Evolutionary conservation across 2,888 invertebrate genomes (phyloP).

Genomic region (Eulithis testata): DNA sequence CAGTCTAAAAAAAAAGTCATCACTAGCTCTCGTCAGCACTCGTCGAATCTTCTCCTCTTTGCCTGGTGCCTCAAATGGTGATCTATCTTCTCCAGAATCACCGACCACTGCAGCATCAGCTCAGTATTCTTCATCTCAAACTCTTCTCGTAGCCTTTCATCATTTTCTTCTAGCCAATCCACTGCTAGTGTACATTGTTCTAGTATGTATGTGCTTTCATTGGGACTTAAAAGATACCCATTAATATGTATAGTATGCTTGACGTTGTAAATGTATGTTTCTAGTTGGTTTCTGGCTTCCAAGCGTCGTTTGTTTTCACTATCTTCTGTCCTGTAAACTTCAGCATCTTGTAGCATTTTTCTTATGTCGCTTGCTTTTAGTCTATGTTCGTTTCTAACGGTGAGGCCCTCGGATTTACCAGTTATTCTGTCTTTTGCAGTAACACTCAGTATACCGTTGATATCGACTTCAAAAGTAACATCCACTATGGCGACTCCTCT

Average conservation of each 20-base stretch:
- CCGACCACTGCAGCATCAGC: slow-evolving; percentile 59
- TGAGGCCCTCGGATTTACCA: slow-evolving; percentile 55
- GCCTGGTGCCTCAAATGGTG: slow-evolving; percentile 45
- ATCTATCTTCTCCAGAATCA: slow-evolving; percentile 54
- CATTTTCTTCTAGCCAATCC: slow-evolving; percentile 62
- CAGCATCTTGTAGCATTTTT: slow-evolving; percentile 64
- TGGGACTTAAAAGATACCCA: slow-evolving; percentile 27
- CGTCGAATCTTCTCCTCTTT: slow-evolving; percentile 56
- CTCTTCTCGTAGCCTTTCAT: slow-evolving; percentile 60
- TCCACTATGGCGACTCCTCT: slow-evolving; percentile 66
- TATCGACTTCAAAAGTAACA: slow-evolving; percentile 66
- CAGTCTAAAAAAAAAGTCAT: slow-evolving; percentile 30
- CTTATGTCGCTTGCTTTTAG: slow-evolving; percentile 57
- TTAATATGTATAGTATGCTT: slow-evolving; percentile 53
- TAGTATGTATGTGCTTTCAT: slow-evolving; percentile 54
- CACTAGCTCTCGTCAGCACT: slow-evolving; percentile 21
- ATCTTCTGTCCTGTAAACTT: slow-evolving; percentile 60
- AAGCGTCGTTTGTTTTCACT: slow-evolving; percentile 59
- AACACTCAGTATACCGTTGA: slow-evolving; percentile 64
- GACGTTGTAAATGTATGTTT: slow-evolving; percentile 63
- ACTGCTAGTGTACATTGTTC: slow-evolving; percentile 57
- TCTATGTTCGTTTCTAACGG: slow-evolving; percentile 59
- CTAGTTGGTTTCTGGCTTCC: slow-evolving; percentile 67
- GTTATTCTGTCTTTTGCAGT: slow-evolving; percentile 63
- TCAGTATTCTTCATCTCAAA: slow-evolving; percentile 65